Percentiles rank a stretch among this genome's conserved stretches.
These are phyloP conservation scores for Notiomystis cincta DNA, from an alignment of 2,113 vertebrate species.

Conservation along the genomic window DNA sequence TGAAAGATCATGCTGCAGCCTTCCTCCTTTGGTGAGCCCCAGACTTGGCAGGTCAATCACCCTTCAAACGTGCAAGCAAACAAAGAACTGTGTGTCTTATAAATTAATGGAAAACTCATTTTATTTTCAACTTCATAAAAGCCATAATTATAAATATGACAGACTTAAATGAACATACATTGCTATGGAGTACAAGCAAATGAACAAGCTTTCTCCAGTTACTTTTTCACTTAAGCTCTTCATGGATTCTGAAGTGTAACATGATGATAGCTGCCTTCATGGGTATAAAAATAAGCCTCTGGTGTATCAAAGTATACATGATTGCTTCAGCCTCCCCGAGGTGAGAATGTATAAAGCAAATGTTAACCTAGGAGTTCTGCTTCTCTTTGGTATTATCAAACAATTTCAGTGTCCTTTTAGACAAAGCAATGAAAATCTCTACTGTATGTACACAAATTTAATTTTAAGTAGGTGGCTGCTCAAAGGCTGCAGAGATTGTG, in stretches of 20 bases:
- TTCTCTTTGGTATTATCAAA: conserved; percentile 46
- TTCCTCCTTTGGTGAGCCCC: fast-evolving
- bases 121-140: conserved; percentile 46
- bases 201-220: neutral
- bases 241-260: neutral
- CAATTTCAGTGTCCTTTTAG: neutral
- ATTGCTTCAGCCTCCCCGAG: neutral
- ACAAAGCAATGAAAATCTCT: fast-evolving
- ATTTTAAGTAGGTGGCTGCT: neutral
- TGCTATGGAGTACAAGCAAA: neutral
- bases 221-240: neutral
- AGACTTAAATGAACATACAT: neutral
- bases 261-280: neutral
- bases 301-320: neutral
- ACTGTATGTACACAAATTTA: neutral
- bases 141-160: neutral
- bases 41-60: neutral
- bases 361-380: neutral
- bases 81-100: neutral
- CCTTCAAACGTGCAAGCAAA: neutral
- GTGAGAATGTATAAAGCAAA: neutral
- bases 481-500: neutral
- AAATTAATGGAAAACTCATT: conserved; percentile 21
- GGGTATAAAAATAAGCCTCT: conserved; percentile 57
- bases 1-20: neutral